These are phyloP conservation scores for Pandemis corylana DNA, from an alignment of 2,888 invertebrate species.

Conservation along the genomic window DNA sequence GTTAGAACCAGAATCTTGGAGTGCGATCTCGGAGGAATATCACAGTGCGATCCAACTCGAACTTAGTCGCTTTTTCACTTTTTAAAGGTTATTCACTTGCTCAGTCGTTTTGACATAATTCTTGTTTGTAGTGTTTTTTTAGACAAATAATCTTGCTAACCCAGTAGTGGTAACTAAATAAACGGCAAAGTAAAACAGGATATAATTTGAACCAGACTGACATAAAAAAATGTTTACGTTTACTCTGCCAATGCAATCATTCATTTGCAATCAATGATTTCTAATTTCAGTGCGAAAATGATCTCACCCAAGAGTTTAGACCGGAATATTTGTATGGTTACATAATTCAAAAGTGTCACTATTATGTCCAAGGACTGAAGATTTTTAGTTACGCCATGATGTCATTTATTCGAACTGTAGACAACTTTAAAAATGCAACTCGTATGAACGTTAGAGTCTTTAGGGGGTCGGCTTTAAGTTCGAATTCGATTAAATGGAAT, in stretches of 20 bases:
- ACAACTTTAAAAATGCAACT: conserved; percentile 13
- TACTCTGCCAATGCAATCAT: conserved; percentile 35
- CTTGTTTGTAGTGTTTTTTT: no score
- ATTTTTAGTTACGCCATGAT: conserved; percentile 35
- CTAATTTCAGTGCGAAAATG: conserved; percentile 22
- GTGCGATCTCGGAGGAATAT: no score
- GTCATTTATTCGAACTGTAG: conserved; percentile 32
- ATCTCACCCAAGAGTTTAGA: conserved; percentile 25
- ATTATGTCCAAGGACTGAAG: conserved; percentile 30
- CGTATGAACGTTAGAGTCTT: background rate
- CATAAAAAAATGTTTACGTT: conserved; percentile 36
- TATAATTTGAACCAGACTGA: conserved; percentile 23
- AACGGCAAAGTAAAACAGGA: conserved; percentile 12
- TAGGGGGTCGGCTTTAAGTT: background rate
- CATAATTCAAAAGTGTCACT: conserved; percentile 35
- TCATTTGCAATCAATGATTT: conserved; percentile 35
- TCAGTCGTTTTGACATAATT: no score
- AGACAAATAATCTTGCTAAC: no score
- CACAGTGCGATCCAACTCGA: no score
- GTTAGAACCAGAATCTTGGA: no score
- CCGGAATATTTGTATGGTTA: conserved; percentile 36
- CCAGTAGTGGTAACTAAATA: background rate
- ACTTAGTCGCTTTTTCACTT: no score
- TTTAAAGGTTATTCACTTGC: no score
- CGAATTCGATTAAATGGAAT: conserved; percentile 23